Percentiles rank a stretch among this genome's conserved stretches.
Evolutionary conservation across 2,113 vertebrate species (phyloP).

Genomic region (Ranitomeya variabilis): DNA sequence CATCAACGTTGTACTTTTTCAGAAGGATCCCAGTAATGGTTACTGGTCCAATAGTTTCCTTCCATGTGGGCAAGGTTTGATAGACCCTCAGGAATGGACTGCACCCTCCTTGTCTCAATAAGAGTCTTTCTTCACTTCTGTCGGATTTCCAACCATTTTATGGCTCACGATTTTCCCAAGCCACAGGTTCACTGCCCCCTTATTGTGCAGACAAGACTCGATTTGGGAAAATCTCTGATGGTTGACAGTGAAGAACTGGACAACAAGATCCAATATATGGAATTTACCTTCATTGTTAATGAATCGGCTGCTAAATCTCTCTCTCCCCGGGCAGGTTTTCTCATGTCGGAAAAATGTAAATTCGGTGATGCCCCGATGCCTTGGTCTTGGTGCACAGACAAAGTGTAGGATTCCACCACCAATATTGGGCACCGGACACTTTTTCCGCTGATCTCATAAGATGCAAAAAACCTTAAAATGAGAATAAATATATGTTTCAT

Average conservation of each 20-base stretch:
- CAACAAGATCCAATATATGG: constrained; percentile 8
- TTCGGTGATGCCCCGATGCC: not conserved
- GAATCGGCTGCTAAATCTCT: constrained; percentile 20
- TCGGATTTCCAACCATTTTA: not conserved
- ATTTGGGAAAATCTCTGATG: constrained; percentile 20
- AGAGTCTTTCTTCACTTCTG: not conserved
- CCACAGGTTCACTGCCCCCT: constrained; percentile 20
- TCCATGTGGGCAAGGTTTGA: not conserved
- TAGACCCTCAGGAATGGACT: not conserved
- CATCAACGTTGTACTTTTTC: constrained; percentile 37
- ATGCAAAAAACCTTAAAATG: not conserved
- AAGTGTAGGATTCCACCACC: not conserved
- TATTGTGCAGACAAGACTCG: constrained; percentile 5
- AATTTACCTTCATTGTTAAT: not conserved
- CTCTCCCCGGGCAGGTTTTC: not conserved
- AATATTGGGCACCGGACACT: not conserved
- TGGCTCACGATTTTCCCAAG: not conserved
- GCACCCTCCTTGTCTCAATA: not conserved
- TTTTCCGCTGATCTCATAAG: constrained; percentile 22
- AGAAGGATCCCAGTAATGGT: not conserved
- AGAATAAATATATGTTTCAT: not conserved
- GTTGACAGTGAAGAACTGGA: not conserved
- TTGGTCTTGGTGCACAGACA: not conserved
- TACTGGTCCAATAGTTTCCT: constrained; percentile 8
- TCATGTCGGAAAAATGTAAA: not conserved